These are phyloP conservation scores for Xanthorhoe designata DNA, from an alignment of 2,888 invertebrate species.

Conservation along the genomic window DNA sequence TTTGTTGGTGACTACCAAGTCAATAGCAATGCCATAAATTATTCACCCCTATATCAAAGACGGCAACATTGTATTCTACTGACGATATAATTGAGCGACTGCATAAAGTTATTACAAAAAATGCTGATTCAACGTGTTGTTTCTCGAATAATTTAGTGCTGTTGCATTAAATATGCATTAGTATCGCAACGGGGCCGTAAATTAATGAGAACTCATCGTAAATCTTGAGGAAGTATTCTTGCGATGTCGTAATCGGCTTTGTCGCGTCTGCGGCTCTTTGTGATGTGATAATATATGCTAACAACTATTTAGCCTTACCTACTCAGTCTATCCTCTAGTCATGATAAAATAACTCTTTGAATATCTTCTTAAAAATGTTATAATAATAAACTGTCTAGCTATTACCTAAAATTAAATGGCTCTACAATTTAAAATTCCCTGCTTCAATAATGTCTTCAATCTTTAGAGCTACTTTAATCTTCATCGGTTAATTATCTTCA, in stretches of 20 bases:
- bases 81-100: conserved; percentile 24
- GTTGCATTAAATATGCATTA: conserved; percentile 29
- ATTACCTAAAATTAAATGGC: no score
- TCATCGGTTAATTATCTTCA: not conserved
- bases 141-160: conserved; percentile 18
- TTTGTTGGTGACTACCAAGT: not conserved
- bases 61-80: conserved; percentile 21
- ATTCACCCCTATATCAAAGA: conserved; percentile 24
- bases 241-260: conserved; percentile 13
- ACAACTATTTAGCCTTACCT: not conserved
- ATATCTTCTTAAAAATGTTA: no score
- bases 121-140: conserved; percentile 18
- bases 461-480: not conserved
- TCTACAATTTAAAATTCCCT: no score
- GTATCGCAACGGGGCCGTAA: conserved; percentile 20
- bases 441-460: not conserved
- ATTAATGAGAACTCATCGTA: conserved; percentile 13
- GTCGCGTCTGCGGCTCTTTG: conserved; percentile 11
- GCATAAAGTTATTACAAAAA: conserved; percentile 26
- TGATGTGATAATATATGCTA: conserved; percentile 4
- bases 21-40: conserved; percentile 15
- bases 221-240: conserved; percentile 20
- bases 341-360: no score
- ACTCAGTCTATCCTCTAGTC: no score
- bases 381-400: no score